Conservation (phyloP, 2,797 vertebrate genomes). For the Coregonus suidteri region DNA sequence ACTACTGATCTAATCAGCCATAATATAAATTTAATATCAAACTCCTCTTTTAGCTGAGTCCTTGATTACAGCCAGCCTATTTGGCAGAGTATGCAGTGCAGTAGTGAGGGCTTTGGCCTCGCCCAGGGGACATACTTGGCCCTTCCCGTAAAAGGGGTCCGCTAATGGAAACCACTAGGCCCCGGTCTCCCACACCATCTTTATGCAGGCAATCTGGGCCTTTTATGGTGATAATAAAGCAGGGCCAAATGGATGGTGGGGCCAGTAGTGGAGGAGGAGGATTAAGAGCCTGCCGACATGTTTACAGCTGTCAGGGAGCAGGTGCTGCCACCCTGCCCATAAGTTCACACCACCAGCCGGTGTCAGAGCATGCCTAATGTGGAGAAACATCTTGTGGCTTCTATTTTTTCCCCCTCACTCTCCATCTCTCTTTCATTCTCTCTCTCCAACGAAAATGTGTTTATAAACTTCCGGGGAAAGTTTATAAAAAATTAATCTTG, state of each 20-base stretch:
- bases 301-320: conserved; percentile 76
- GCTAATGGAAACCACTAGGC: conserved; percentile 88
- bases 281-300: conserved; percentile 51
- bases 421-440: not conserved
- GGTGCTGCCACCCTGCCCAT: conserved; percentile 68
- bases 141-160: conserved; percentile 84
- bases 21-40: conserved; percentile 33
- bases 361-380: conserved; percentile 73
- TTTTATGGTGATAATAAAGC: conserved; percentile 84
- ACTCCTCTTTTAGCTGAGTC: conserved; percentile 58
- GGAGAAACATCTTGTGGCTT: conserved; percentile 70
- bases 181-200: conserved; percentile 66
- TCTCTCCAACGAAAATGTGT: conserved; percentile 61
- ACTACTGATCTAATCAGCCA: not conserved
- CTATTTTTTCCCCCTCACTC: not conserved
- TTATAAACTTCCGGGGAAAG: conserved; percentile 83
- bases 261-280: conserved; percentile 49
- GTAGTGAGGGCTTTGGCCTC: conserved; percentile 55
- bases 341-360: conserved; percentile 70
- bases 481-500: conserved; percentile 86
- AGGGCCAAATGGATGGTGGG: conserved; percentile 82
- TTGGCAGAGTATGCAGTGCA: conserved; percentile 48
- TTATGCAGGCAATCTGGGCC: conserved; percentile 83
- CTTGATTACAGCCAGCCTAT: conserved; percentile 64
- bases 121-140: conserved; percentile 85